Evolutionary conservation across 2,797 vertebrate species (phyloP).

Genomic region (Poeciliopsis paucimaculata): DNA sequence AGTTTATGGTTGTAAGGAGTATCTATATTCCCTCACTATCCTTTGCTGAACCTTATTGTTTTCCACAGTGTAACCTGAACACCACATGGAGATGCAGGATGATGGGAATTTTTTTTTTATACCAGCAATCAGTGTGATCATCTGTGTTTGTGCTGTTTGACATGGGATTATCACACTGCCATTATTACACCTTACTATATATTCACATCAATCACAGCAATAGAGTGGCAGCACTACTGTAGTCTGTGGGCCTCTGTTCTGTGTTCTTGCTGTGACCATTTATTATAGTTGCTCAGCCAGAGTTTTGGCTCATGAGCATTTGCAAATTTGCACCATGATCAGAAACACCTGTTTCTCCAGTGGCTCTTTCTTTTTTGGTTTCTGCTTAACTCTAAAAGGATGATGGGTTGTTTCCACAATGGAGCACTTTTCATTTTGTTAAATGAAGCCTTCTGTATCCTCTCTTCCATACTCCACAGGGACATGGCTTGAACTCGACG

Average conservation of each 20-base stretch:
- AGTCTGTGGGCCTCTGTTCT: conserved; percentile 50
- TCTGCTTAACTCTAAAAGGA: conserved; percentile 59
- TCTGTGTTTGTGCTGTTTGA: conserved; percentile 34
- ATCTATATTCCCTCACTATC: not conserved
- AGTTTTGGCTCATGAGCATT: conserved; percentile 67
- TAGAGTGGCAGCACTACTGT: conserved; percentile 40
- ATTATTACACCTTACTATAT: conserved; percentile 34
- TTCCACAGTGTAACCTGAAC: not conserved
- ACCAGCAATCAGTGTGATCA: not conserved
- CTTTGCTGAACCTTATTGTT: not conserved
- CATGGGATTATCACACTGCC: conserved; percentile 40
- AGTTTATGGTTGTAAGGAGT: not conserved
- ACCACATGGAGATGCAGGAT: not conserved
- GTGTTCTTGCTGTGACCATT: conserved; percentile 55
- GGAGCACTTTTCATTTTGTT: conserved; percentile 62
- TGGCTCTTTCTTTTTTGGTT: conserved; percentile 44
- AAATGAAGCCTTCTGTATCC: conserved; percentile 64
- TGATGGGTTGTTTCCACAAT: conserved; percentile 65
- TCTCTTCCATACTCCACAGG: conserved; percentile 59
- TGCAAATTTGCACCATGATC: conserved; percentile 68
- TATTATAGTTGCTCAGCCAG: conserved; percentile 51
- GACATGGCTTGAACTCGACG: conserved; percentile 59
- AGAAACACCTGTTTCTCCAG: conserved; percentile 78
- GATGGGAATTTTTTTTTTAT: not conserved
- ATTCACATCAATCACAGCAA: conserved; percentile 39